phyloP scores from a whole-genome alignment of 2,797 vertebrate genomes.

The Catharus ustulatus region DNA sequence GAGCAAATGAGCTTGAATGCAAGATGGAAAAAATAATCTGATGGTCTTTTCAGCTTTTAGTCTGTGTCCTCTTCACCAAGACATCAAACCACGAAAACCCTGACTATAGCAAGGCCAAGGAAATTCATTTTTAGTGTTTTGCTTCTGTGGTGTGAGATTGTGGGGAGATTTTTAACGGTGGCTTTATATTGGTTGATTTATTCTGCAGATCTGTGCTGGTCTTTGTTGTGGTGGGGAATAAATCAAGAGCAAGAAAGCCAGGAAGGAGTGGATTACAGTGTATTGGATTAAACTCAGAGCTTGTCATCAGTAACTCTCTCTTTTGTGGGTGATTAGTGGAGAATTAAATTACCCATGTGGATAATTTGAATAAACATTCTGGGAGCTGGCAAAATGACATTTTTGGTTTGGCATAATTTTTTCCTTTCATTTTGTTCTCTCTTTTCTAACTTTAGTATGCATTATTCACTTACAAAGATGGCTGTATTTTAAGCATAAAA shows the following conservation, averaged over 20 bases:
- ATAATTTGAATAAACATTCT: neutral
- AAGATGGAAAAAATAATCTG: neutral
- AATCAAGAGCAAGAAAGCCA: neutral
- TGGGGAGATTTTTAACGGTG: neutral
- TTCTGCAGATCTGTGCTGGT: neutral
- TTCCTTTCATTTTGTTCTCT: neutral
- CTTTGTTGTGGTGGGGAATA: neutral
- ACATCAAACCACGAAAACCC: accelerated
- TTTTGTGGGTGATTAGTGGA: neutral
- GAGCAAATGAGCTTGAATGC: neutral
- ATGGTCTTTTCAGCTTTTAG: neutral
- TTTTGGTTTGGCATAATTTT: neutral
- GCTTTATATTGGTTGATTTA: neutral
- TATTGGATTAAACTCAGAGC: neutral
- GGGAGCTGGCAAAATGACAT: neutral
- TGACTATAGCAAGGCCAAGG: neutral
- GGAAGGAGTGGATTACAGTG: neutral
- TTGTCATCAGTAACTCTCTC: neutral
- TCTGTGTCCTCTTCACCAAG: neutral
- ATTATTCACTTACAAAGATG: neutral
- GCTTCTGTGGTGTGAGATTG: neutral
- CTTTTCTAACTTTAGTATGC: neutral
- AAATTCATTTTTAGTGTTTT: neutral
- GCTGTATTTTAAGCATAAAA: neutral
- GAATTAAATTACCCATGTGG: neutral